Evolutionary conservation across 2,797 vertebrate species (phyloP), one percentile per base, ranked within the genome.

Genomic region (Coracias cyanogaster): DNA sequence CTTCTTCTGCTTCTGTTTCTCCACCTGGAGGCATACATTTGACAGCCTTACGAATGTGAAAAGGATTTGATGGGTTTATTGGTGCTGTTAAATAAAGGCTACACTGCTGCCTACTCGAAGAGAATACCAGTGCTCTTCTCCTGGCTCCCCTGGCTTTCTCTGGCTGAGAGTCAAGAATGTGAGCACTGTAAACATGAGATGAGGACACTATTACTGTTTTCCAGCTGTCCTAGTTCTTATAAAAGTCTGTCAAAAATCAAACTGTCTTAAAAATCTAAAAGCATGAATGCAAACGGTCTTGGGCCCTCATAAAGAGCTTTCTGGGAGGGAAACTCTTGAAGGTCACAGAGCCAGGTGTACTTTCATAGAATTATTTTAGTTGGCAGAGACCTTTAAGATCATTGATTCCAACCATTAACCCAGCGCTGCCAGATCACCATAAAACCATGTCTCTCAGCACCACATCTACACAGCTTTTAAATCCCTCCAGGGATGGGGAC

Each of bases 221-320:
- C 15, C 19, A 58, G 22, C 52, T 74, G 6, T 80, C 33, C 25
- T 20, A 52, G 0, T 28, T 82, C 19, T 61, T 67, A 29, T 0
- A 17, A 7, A 72, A 28, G 33, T 64, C 43, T 45, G 3, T 19
- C 12, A 46, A 66, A 70, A 85, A 14, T 29, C 12, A 31, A 35
- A 9, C 25, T 19, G 1, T 33, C 8, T 12, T 31, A 29, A 57
- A 71, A 78, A 25, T 29, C 11, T 46, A 9, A 43, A 94, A 37
- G 15, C n/a, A 39, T 1, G 33, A 64, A 64, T 21, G 14, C 43
- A 64, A 64, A 28, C 28, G 21, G 61, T 31, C 39, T 43, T 31
- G 20, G 61, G 31, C 61, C 28, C 39, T 64, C 39, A 64, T 43
- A 61, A 65, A 35, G 14, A 35, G 29, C 31, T 78, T 60, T 78